These are phyloP conservation scores for Amphiduros pacificus DNA, from an alignment of 2,888 invertebrate genomes.

Conservation along the genomic window DNA sequence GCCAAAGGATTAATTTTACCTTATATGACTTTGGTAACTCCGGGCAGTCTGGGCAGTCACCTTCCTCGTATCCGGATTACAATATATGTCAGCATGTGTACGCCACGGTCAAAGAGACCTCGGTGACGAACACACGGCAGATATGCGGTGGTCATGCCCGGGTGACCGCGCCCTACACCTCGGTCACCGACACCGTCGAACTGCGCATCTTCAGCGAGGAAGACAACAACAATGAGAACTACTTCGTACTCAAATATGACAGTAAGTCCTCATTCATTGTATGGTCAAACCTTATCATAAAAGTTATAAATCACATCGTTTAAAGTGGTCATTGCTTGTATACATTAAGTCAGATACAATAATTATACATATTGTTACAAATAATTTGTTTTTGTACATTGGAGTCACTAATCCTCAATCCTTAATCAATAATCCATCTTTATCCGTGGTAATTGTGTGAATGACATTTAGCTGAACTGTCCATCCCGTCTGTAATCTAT, in stretches of 20 bases:
- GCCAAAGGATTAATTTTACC: constrained; percentile 12
- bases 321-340: no score
- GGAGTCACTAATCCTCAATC: no score
- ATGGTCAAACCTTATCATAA: no score
- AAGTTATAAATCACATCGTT: no score
- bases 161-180: constrained; percentile 9
- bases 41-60: neutral
- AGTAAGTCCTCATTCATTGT: constrained; percentile 12
- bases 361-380: no score
- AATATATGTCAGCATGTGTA: constrained; percentile 13
- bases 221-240: constrained; percentile 2
- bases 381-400: no score
- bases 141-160: constrained; percentile 10
- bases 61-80: neutral
- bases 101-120: constrained; percentile 15
- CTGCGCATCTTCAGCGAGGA: constrained; percentile 15
- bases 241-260: constrained; percentile 21
- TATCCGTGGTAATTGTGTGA: no score
- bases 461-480: no score
- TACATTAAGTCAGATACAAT: no score
- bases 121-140: neutral
- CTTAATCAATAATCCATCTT: no score
- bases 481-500: no score
- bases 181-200: constrained; percentile 10
- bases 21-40: constrained; percentile 13